A percentile compares a stretch with the other conserved stretches of the same genome.
These are phyloP conservation scores for Corythaixoides concolor DNA, from an alignment of 2,113 vertebrate species.

Conservation along the genomic window DNA sequence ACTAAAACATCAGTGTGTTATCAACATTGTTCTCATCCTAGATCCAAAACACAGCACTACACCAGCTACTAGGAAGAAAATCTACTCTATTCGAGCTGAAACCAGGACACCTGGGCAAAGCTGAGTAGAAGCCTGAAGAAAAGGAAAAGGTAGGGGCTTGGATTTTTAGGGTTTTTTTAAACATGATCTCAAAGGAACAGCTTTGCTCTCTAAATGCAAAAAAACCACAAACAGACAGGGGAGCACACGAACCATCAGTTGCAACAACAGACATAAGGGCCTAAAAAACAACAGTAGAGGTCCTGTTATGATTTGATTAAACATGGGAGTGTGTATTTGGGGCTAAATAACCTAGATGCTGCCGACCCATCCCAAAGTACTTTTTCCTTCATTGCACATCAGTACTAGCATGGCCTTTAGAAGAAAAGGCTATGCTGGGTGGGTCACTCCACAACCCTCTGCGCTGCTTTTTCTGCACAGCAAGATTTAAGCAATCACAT, in stretches of 20 bases:
- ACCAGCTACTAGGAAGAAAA: too few relatives aligned
- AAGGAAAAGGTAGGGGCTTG: not conserved
- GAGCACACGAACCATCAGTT: not conserved
- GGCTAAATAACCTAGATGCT: not conserved
- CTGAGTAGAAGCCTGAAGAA: not conserved
- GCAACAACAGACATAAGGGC: not conserved
- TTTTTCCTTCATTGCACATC: not conserved
- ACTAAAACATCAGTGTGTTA: too few relatives aligned
- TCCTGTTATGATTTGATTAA: not conserved
- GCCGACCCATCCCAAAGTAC: not conserved
- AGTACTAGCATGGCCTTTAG: not conserved
- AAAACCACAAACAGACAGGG: not conserved
- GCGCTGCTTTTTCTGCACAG: not conserved
- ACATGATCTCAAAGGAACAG: not conserved
- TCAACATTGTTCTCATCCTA: too few relatives aligned
- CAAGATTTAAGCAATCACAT: not conserved
- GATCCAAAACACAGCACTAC: too few relatives aligned
- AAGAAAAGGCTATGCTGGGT: not conserved
- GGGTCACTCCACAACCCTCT: not conserved
- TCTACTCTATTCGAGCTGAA: too few relatives aligned
- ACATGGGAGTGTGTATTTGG: not conserved
- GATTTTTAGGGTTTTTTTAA: not conserved
- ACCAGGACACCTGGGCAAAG: not conserved
- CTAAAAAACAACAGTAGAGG: not conserved
- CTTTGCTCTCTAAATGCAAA: not conserved